Conservation (phyloP, 2,888 invertebrate genomes). For the Flabesymbios commensalis region DNA sequence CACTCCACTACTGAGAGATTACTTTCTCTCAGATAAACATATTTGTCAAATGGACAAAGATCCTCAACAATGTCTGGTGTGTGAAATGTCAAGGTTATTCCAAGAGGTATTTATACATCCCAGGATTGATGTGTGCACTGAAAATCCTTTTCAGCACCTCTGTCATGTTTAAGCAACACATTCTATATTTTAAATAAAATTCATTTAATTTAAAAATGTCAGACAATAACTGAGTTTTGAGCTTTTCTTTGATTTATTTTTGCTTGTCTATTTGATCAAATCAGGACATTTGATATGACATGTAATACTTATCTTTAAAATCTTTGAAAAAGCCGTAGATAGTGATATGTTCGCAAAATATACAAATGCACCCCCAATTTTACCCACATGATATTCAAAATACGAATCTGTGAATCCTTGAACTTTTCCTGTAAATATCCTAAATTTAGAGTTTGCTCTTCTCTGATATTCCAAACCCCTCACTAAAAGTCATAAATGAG, state of each 20-base stretch:
- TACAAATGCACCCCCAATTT: no score
- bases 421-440: no score
- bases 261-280: background rate
- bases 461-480: no score
- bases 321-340: no score
- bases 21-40: slow-evolving; percentile 84
- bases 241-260: background rate
- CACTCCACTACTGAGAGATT: slow-evolving; percentile 91
- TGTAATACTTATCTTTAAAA: background rate
- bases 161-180: background rate
- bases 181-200: no score
- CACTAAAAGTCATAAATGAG: no score
- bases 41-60: slow-evolving; percentile 72
- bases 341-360: no score
- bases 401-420: no score
- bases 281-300: no score
- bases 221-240: background rate
- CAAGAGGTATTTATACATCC: slow-evolving; percentile 76
- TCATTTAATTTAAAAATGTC: no score
- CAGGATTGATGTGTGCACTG: background rate
- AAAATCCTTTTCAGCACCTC: background rate
- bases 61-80: slow-evolving; percentile 81
- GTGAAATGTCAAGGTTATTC: slow-evolving; percentile 92
- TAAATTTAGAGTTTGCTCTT: no score
- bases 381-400: no score